Evolutionary conservation across 2,113 vertebrate genomes (phyloP).

Genomic region (Labeo rohita): DNA sequence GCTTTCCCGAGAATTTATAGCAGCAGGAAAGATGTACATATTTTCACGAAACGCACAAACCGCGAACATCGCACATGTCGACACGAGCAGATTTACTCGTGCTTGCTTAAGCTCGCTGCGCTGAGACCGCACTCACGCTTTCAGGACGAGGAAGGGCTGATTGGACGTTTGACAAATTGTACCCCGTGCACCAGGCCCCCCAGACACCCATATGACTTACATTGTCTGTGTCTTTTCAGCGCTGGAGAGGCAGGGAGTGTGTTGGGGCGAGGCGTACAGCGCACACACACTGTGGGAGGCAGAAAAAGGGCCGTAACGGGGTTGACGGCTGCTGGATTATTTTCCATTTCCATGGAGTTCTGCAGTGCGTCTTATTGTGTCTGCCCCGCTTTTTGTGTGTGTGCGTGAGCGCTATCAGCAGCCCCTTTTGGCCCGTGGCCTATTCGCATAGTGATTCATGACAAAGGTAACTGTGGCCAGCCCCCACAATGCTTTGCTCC

Average conservation of each 20-base stretch:
- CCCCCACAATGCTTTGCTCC: constrained; percentile 54
- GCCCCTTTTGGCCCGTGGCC: constrained; percentile 50
- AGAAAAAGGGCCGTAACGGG: constrained; percentile 39
- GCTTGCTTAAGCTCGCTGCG: constrained; percentile 54
- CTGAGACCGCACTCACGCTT: constrained; percentile 35
- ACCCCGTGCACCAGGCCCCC: constrained; percentile 42
- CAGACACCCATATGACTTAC: constrained; percentile 52
- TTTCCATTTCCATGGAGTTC: constrained; percentile 57
- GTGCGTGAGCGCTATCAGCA: constrained; percentile 47
- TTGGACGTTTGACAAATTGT: constrained; percentile 50
- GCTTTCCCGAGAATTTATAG: not conserved
- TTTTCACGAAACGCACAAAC: constrained; percentile 5
- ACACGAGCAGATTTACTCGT: constrained; percentile 43
- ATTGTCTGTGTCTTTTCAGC: constrained; percentile 48
- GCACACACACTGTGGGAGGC: constrained; percentile 46
- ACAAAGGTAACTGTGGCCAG: constrained; percentile 62
- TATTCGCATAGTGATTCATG: constrained; percentile 63
- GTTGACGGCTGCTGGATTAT: constrained; percentile 48
- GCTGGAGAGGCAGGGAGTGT: constrained; percentile 43
- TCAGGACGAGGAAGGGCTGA: constrained; percentile 15
- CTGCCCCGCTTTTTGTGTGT: constrained; percentile 19
- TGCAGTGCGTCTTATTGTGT: constrained; percentile 48
- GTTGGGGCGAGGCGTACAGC: constrained; percentile 27
- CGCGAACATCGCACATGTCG: constrained; percentile 13
- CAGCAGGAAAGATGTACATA: constrained; percentile 24